Evolutionary conservation across 2,113 vertebrate species (phyloP).

Genomic region (Puntigrus tetrazona): DNA sequence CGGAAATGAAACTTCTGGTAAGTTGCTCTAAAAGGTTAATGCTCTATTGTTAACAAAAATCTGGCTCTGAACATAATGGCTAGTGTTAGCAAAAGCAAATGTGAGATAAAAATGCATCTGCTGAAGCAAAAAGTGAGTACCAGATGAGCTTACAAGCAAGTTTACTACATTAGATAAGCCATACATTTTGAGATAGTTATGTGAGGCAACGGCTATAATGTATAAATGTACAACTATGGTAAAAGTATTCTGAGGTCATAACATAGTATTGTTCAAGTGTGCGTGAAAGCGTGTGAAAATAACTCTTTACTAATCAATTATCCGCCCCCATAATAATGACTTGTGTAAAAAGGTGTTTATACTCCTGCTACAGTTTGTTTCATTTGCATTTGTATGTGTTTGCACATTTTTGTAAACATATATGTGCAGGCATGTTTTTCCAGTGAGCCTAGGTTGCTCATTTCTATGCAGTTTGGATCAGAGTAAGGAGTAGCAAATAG

Average conservation of each 20-base stretch:
- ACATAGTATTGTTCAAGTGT: neutral
- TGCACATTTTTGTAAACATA: neutral
- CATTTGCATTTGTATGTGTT: neutral
- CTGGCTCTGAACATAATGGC: neutral
- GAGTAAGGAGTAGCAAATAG: neutral
- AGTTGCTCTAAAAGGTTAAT: neutral
- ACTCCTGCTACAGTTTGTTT: neutral
- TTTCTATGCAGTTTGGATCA: constrained; percentile 1
- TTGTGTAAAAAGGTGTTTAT: neutral
- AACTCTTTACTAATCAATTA: neutral
- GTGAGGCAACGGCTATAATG: neutral
- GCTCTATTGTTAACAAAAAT: neutral
- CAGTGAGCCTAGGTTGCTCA: neutral
- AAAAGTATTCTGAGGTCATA: neutral
- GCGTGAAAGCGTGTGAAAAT: neutral
- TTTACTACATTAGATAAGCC: neutral
- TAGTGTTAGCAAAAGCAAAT: neutral
- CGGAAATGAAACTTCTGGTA: neutral
- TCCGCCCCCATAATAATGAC: neutral
- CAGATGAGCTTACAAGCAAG: neutral
- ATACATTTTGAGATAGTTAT: neutral
- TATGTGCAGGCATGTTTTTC: neutral
- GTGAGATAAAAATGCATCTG: neutral
- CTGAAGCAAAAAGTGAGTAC: neutral
- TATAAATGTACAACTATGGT: neutral